Evolutionary conservation across 2,888 invertebrate species (phyloP), one percentile per base, ranked within the genome.

Genomic region (Achlya flavicornis): DNA sequence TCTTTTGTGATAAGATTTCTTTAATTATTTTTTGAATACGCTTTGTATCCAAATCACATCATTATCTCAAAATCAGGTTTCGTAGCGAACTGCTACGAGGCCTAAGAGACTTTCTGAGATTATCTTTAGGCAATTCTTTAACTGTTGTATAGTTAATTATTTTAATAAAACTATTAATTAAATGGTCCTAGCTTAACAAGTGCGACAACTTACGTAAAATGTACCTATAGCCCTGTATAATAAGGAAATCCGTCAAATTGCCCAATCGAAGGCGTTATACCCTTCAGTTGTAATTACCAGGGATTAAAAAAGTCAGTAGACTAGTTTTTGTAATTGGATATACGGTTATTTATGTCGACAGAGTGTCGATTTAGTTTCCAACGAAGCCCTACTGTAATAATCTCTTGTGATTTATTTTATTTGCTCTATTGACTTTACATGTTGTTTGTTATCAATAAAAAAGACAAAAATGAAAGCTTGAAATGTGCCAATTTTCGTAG

Each of bases 231-330:
- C 38, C 7, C 3, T 35, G 3, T 41, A 2, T 41, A 19, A 63
- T 57, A 38, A 64, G 53, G 8, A 69, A 76, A 72, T 72, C 78
- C 68, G 70, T 76, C 70, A 78, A 82, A 80, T 81, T 76, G 76
- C 68, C 72, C 74, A 78, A 76, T 74, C 75, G 74, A 68, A 80
- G 75, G 84, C 79, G 83, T 78, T 70, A 74, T 75, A 63, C 53
- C 69, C 61, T 64, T 65, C 69, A 71, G 69, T 74, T 74, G 57
- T 72, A 71, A 72, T 74, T 73, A 70, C 64, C 73, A 69, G 60
- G 73, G 73, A 68, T 71, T 67, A 66, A 53, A 53, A 53, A 53
- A 58, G 5, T 26, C 10, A 48, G 63, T 62, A 67, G 65, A 69
- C 65, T 63, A 64, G 66, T 43, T 1, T 57, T 10, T 61, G 71